Conservation (phyloP, 2,888 invertebrate species). For the Trachelus tabidus region DNA sequence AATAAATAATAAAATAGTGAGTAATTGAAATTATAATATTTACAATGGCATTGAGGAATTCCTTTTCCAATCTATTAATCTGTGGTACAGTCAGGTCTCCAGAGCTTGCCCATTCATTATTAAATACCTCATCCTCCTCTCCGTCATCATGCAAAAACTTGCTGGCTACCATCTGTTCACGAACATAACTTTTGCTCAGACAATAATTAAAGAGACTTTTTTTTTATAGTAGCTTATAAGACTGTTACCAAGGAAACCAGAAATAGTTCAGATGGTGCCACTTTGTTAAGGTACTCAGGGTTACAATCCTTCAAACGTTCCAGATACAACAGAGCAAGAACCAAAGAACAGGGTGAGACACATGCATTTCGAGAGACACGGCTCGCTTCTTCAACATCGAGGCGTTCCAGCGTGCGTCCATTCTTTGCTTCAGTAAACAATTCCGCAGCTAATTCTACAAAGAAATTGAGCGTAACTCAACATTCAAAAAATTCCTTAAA, state of each 20-base stretch:
- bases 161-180: slow-evolving; percentile 89
- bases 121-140: slow-evolving; percentile 90
- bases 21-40: slow-evolving; percentile 60
- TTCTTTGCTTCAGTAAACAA: slow-evolving; percentile 83
- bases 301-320: slow-evolving; percentile 87
- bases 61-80: slow-evolving; percentile 85
- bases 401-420: slow-evolving; percentile 80
- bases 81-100: slow-evolving; percentile 79
- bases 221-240: neutral
- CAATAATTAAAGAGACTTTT: neutral
- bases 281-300: slow-evolving; percentile 83
- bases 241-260: slow-evolving; percentile 84
- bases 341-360: slow-evolving; percentile 91
- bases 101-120: slow-evolving; percentile 93
- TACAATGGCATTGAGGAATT: slow-evolving; percentile 91
- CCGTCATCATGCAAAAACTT: slow-evolving; percentile 96
- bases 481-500: neutral
- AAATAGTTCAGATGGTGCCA: slow-evolving; percentile 92
- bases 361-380: slow-evolving; percentile 82
- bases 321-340: slow-evolving; percentile 92
- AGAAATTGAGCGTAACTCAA: slow-evolving; percentile 21
- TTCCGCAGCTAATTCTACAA: slow-evolving; percentile 85
- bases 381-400: slow-evolving; percentile 82
- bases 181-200: neutral
- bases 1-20: slow-evolving; percentile 11